A percentile compares a stretch with the other conserved stretches of the same genome.
phyloP scores from a whole-genome alignment of 2,113 vertebrate genomes.

The Smithornis capensis region DNA sequence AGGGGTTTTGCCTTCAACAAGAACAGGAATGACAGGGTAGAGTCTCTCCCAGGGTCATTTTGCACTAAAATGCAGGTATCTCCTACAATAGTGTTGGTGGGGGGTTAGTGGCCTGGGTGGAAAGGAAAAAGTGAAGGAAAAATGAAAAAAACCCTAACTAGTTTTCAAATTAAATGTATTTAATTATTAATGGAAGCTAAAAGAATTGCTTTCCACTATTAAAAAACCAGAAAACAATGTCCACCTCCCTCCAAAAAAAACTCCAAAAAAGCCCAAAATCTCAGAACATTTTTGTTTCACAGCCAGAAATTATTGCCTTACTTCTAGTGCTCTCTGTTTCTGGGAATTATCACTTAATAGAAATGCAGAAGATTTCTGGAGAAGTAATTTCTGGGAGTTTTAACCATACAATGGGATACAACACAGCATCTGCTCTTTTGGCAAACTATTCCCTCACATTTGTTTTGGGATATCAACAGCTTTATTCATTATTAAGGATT shows the following conservation, averaged over 20 bases:
- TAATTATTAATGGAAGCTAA: background rate
- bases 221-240: background rate
- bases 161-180: background rate
- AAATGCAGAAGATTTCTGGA: conserved; percentile 1
- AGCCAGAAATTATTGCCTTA: background rate
- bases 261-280: background rate
- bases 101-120: background rate
- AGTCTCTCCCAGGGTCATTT: background rate
- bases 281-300: background rate
- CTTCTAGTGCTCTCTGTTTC: background rate
- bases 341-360: background rate
- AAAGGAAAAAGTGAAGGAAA: background rate
- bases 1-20: background rate
- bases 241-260: background rate
- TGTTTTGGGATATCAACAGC: conserved; percentile 29
- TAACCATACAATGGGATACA: conserved; percentile 24
- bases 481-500: conserved; percentile 43
- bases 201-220: background rate
- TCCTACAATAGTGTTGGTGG: background rate
- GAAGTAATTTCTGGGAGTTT: background rate
- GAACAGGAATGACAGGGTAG: background rate
- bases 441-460: conserved; percentile 37
- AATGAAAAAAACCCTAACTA: background rate
- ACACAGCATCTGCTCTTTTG: conserved; percentile 52
- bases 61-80: background rate